A percentile compares a stretch with the other conserved stretches of the same genome.
These are phyloP conservation scores for Odocoileus hemionus DNA, from an alignment of 2,113 vertebrate species.

Conservation along the genomic window DNA sequence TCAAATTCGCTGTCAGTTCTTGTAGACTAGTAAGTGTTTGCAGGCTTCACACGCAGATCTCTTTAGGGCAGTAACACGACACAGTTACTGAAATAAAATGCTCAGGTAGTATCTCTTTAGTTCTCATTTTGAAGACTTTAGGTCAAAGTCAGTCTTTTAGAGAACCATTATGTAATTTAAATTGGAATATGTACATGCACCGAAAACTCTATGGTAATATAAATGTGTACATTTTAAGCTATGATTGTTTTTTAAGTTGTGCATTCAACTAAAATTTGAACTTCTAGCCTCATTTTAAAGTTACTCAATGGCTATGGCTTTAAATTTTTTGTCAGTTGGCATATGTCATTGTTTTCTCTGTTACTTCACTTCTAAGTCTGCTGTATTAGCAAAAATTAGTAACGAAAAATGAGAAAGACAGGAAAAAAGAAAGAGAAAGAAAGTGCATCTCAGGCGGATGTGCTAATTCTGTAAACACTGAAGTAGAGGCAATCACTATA, in stretches of 20 bases:
- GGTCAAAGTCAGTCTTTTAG: not conserved
- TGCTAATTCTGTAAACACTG: not conserved
- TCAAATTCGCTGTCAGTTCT: not conserved
- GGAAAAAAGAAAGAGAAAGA: not conserved
- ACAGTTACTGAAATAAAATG: not conserved
- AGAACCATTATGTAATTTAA: not conserved
- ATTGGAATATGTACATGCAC: not conserved
- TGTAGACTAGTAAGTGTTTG: not conserved
- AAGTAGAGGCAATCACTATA: not conserved
- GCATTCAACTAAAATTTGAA: not conserved
- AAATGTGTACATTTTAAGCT: not conserved
- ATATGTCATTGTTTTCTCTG: not conserved
- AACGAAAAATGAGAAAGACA: not conserved
- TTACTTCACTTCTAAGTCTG: not conserved
- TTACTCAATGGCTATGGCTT: not conserved
- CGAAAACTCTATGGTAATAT: not conserved
- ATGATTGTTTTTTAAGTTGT: not conserved
- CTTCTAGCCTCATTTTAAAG: not conserved
- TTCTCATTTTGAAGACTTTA: not conserved
- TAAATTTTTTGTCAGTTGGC: not conserved
- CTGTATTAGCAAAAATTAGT: not conserved
- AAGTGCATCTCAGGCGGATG: not conserved
- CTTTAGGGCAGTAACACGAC: not conserved
- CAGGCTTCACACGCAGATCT: constrained; percentile 5
- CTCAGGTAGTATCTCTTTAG: not conserved